Base-by-base conservation (phyloP, 1,140 invertebrate species). In the Idris sp. region DNA sequence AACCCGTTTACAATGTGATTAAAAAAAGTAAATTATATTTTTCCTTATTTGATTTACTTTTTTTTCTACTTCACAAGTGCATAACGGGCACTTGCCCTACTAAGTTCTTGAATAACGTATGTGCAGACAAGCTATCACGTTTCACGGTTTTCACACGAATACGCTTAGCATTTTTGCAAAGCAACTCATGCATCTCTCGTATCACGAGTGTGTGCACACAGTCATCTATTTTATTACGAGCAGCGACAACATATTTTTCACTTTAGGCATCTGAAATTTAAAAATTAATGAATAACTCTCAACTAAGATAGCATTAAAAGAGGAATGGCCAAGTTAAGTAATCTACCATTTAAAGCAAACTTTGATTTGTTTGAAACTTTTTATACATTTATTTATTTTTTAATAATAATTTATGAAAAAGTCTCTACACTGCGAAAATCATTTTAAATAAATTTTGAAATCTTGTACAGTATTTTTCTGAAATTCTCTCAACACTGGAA, bases 81-180 rank as follows among this genome's bases (percentile, higher is more conserved):
- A 53, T 51, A 59, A 53, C 38, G 26, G 30, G 33, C 18, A 41
- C 18, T 4, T 22, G 30, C n/a, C 11, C 14, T 19, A 33, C 11
- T 9, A 9, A 22, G 40, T 40, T 22, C 35, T 51, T 59, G 44
- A 59, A 43, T 64, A 43, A 58, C 69, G 40, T 31, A 48, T 44
- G 18, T 64, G 44, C 51, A 15, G 59, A 54, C 26, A 51, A 41
- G 44, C 43, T 73, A 73, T 73, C 59, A 49, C 13, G 22, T 64
- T 73, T 73, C 59, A 58, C 41, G 69, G 35, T 49, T 54, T 69
- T 68, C 65, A 46, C 54, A 30, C 30, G 53, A 69, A 68, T 41
- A 54, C 26, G 64, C 53, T 68, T 44, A 46, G 36, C 28, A 48
- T 36, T 65, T 53, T 68, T 41, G 58, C 26, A 30, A 56, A 22